A percentile compares a stretch with the other conserved stretches of the same genome.
Evolutionary conservation across 1,140 invertebrate species (phyloP).

Genomic region (Heliothis virescens): DNA sequence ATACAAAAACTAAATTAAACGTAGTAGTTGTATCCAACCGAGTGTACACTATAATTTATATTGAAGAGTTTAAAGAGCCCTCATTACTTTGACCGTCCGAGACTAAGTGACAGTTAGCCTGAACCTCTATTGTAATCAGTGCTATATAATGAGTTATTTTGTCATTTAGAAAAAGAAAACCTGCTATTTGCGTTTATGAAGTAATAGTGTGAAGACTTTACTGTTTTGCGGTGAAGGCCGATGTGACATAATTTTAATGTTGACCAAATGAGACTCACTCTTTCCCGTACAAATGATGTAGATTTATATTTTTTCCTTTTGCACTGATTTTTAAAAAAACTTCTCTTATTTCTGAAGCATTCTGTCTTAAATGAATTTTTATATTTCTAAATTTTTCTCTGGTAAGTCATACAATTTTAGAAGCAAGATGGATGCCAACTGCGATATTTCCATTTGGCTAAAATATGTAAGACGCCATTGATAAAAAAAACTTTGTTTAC

Average conservation of each 20-base stretch:
- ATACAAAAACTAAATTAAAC: constrained; percentile 4
- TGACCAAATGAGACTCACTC: background rate
- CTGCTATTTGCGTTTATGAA: too few species aligned
- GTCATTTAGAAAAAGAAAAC: background rate
- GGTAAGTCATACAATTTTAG: constrained; percentile 6
- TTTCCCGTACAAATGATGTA: too few species aligned
- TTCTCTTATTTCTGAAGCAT: too few species aligned
- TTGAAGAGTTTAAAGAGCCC: background rate
- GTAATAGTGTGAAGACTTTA: too few species aligned
- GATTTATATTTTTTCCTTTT: too few species aligned
- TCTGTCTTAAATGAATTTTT: too few species aligned
- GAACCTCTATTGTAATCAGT: background rate
- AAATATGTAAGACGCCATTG: constrained; percentile 2
- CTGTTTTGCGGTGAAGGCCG: too few species aligned
- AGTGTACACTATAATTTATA: constrained; percentile 23
- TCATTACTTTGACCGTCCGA: constrained; percentile 20
- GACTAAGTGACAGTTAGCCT: background rate
- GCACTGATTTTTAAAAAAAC: too few species aligned
- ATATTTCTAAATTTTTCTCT: constrained; percentile 6
- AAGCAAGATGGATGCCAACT: constrained; percentile 17
- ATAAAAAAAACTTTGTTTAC: background rate
- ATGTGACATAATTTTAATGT: too few species aligned
- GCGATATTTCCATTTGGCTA: constrained; percentile 16
- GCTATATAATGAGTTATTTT: background rate
- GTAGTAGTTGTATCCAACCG: background rate